Percentiles rank a stretch among this genome's conserved stretches.
Conservation (phyloP, 2,797 vertebrate genomes). For the Sebastes hubbsi region DNA sequence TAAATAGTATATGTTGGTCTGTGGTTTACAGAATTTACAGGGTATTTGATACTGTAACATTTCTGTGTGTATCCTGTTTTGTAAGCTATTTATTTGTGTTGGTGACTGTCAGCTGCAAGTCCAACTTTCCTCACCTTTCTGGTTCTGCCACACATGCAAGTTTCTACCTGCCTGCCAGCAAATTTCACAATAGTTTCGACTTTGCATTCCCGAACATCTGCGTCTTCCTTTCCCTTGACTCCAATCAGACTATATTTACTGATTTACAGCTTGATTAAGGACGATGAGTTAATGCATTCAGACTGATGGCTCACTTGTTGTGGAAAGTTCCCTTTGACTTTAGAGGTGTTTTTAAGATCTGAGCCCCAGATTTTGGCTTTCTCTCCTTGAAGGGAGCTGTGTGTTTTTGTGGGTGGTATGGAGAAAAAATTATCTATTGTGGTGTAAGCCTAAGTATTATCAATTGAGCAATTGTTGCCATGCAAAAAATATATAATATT, state of each 20-base stretch:
- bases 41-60: background rate
- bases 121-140: conserved; percentile 62
- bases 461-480: background rate
- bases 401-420: background rate
- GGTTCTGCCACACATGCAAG: conserved; percentile 81
- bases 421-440: background rate
- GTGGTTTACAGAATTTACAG: background rate
- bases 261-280: background rate
- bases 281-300: background rate
- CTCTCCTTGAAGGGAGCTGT: background rate
- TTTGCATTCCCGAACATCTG: conserved; percentile 66
- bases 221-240: conserved; percentile 16
- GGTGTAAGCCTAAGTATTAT: background rate
- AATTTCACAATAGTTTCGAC: conserved; percentile 82
- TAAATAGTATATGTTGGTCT: background rate
- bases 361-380: background rate
- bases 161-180: conserved; percentile 75
- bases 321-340: background rate
- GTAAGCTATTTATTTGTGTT: background rate
- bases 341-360: background rate
- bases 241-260: background rate
- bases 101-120: conserved; percentile 25
- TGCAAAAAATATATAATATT: background rate
- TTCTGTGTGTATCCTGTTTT: background rate
- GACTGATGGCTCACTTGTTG: background rate